These are phyloP conservation scores for Bolborhynchus lineola DNA, from an alignment of 2,113 vertebrate genomes.

Conservation along the genomic window DNA sequence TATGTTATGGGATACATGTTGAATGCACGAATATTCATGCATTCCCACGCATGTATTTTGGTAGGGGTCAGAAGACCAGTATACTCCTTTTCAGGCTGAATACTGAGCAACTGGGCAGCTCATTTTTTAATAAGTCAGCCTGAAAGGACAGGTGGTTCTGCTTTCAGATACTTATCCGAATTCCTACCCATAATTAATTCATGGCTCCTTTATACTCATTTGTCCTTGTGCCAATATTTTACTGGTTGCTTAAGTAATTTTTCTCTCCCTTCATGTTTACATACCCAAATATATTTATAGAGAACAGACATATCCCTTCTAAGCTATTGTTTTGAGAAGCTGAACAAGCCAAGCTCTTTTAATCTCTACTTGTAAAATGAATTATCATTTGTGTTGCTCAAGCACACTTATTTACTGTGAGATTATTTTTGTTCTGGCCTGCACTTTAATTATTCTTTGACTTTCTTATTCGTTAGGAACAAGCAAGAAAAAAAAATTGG, in stretches of 20 bases:
- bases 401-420: slow-evolving; percentile 18
- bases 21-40: rapidly evolving
- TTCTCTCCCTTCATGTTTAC: slow-evolving; percentile 19
- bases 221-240: slow-evolving; percentile 47
- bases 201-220: slow-evolving; percentile 1
- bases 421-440: background rate
- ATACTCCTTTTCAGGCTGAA: background rate
- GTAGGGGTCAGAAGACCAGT: background rate
- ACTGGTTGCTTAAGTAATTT: slow-evolving; percentile 18
- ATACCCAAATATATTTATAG: slow-evolving; percentile 16
- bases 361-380: slow-evolving; percentile 44
- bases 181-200: slow-evolving; percentile 44
- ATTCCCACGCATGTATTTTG: background rate
- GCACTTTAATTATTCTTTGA: slow-evolving; percentile 24
- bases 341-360: slow-evolving; percentile 47
- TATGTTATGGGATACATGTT: background rate
- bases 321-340: slow-evolving; percentile 31
- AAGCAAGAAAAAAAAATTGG: background rate
- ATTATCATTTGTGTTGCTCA: slow-evolving; percentile 54
- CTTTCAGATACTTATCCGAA: slow-evolving; percentile 7
- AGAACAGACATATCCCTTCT: slow-evolving; percentile 1
- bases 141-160: background rate
- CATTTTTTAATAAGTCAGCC: background rate
- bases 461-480: background rate
- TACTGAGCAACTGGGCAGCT: background rate